Percentiles rank a stretch among this genome's conserved stretches.
These are phyloP conservation scores for Nomada flava DNA, from an alignment of 2,888 invertebrate genomes.

Conservation along the genomic window DNA sequence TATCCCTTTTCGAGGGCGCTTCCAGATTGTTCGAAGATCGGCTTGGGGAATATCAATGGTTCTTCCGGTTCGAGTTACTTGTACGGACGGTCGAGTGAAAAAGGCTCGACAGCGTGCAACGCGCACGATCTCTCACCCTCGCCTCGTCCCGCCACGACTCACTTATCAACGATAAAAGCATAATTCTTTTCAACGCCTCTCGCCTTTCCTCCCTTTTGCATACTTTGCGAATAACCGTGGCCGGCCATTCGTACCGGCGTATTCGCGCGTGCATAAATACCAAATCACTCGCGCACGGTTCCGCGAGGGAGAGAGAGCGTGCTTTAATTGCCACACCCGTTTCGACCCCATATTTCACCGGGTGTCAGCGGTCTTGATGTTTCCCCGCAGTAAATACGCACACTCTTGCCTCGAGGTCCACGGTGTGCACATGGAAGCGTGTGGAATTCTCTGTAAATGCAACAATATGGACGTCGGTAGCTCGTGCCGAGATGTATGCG, in stretches of 20 bases:
- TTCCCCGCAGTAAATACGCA: conserved; percentile 73
- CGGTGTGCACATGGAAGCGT: conserved; percentile 35
- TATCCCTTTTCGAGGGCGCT: neutral
- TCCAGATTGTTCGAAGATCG: neutral
- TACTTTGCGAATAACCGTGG: conserved; percentile 36
- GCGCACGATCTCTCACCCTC: conserved; percentile 7
- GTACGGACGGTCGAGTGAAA: conserved; percentile 30
- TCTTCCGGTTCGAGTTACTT: neutral
- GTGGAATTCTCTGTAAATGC: conserved; percentile 54
- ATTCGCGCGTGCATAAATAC: conserved; percentile 19
- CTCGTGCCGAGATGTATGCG: conserved; percentile 49
- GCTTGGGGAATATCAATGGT: too few relatives aligned
- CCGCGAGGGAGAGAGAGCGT: conserved; percentile 43
- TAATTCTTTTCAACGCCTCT: conserved; percentile 64
- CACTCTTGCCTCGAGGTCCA: conserved; percentile 59
- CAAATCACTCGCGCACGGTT: conserved; percentile 27
- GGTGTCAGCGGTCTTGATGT: conserved; percentile 74
- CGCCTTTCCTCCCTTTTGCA: conserved; percentile 34
- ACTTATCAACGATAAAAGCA: conserved; percentile 47
- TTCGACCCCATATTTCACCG: conserved; percentile 73
- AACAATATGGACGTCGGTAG: conserved; percentile 48
- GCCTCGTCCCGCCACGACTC: neutral
- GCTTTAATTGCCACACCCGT: conserved; percentile 73
- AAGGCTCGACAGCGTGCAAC: neutral
- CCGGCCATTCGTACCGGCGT: conserved; percentile 1